Percentiles rank a stretch among this genome's conserved stretches.
Evolutionary conservation across 2,888 invertebrate genomes (phyloP).

Genomic region (Archips xylosteana): DNA sequence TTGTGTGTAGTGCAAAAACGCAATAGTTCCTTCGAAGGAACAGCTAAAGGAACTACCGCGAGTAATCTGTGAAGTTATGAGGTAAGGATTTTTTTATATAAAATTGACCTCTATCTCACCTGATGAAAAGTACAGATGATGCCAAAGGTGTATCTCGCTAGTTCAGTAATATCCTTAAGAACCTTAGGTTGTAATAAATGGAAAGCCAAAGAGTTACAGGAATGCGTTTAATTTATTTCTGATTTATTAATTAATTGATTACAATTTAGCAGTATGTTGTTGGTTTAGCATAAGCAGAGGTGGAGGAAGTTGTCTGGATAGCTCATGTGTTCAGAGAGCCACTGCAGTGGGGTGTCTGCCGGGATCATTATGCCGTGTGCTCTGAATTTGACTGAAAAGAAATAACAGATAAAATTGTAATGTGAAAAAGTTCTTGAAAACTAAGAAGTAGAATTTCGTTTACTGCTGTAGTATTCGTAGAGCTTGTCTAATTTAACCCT

Average conservation of each 20-base stretch:
- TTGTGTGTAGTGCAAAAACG: too few relatives aligned
- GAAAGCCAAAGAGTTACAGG: constrained; percentile 10
- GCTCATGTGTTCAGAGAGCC: constrained; percentile 99
- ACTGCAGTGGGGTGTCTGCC: constrained; percentile 95
- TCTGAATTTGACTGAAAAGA: constrained; percentile 89
- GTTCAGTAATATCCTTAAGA: too few relatives aligned
- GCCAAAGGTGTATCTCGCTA: too few relatives aligned
- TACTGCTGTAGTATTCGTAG: too few relatives aligned
- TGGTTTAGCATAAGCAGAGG: constrained; percentile 85
- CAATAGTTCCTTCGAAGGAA: too few relatives aligned
- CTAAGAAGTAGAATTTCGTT: too few relatives aligned
- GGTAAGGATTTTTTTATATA: too few relatives aligned
- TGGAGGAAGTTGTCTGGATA: constrained; percentile 99
- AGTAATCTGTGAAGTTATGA: too few relatives aligned
- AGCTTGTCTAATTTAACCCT: too few relatives aligned
- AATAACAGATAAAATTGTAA: constrained; percentile 27
- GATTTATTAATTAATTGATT: constrained; percentile 16
- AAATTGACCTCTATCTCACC: too few relatives aligned
- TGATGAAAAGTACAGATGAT: too few relatives aligned
- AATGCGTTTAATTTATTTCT: constrained; percentile 34
- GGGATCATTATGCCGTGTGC: constrained; percentile 97
- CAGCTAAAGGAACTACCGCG: too few relatives aligned
- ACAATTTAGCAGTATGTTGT: constrained; percentile 5
- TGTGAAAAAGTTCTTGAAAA: neutral
- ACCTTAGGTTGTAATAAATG: neutral